A percentile compares a stretch with the other conserved stretches of the same genome.
These are phyloP conservation scores for Melanerpes formicivorus DNA, from an alignment of 2,113 vertebrate genomes.

Conservation along the genomic window DNA sequence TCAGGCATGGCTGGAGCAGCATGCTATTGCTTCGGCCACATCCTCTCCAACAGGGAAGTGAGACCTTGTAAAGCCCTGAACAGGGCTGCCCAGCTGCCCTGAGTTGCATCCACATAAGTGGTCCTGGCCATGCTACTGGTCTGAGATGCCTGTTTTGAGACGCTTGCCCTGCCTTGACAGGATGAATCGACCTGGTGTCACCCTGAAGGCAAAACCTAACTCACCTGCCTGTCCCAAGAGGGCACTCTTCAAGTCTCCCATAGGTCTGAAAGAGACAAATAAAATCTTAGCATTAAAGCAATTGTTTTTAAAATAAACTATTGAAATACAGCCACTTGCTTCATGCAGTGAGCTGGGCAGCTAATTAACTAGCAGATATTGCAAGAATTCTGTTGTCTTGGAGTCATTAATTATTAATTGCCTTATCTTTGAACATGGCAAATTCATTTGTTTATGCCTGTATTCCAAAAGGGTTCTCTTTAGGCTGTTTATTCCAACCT, in stretches of 20 bases:
- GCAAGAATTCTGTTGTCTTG: not conserved
- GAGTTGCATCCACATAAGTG: fast-evolving
- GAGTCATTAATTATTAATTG: conserved; percentile 26
- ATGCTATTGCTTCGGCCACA: not conserved
- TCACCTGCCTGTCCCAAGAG: not conserved
- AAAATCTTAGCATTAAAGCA: not conserved
- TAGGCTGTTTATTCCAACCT: conserved; percentile 38
- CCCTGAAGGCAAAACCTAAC: not conserved
- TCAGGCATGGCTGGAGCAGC: not conserved
- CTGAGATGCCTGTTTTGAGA: not conserved
- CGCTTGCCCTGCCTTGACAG: not conserved
- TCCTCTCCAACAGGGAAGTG: not conserved
- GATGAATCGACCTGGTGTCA: not conserved
- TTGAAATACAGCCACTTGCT: not conserved
- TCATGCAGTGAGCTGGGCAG: not conserved
- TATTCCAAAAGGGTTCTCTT: conserved; percentile 19
- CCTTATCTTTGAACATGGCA: conserved; percentile 32
- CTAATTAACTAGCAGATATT: conserved; percentile 4
- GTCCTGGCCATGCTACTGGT: not conserved
- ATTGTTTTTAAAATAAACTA: not conserved
- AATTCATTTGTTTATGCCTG: conserved; percentile 23
- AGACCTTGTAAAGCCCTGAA: not conserved
- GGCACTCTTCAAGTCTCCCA: not conserved
- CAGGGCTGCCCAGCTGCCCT: fast-evolving
- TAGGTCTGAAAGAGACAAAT: not conserved